Evolutionary conservation across 2,113 vertebrate genomes (phyloP).

Genomic region (Poeciliopsis occidentalis): DNA sequence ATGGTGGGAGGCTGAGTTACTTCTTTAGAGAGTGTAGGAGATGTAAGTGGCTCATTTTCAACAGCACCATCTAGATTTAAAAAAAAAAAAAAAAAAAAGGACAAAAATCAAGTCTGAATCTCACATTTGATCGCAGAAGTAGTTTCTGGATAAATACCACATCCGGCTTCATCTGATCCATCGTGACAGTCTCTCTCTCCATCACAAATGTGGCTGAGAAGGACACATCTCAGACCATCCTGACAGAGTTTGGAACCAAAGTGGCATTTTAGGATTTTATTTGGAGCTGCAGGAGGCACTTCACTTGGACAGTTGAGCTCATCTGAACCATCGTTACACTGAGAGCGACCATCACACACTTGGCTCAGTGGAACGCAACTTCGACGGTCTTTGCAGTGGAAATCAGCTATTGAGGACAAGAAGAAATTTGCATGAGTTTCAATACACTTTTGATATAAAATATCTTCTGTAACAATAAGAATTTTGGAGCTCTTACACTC

Average conservation of each 20-base stretch:
- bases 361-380: conserved; percentile 68
- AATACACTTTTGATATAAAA: too few relatives aligned
- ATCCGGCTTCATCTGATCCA: conserved; percentile 80
- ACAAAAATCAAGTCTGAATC: too few relatives aligned
- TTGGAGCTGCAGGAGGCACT: background rate
- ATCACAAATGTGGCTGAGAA: conserved; percentile 81
- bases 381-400: conserved; percentile 77
- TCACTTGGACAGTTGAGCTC: conserved; percentile 75
- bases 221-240: conserved; percentile 77
- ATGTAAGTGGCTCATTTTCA: background rate
- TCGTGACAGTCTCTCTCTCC: conserved; percentile 85
- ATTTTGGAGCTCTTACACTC: conserved; percentile 68
- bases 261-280: conserved; percentile 55
- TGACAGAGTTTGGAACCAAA: conserved; percentile 67
- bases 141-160: conserved; percentile 16
- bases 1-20: background rate
- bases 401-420: conserved; percentile 52
- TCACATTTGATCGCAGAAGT: background rate
- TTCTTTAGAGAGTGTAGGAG: background rate
- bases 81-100: background rate
- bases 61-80: background rate
- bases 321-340: conserved; percentile 86
- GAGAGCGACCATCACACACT: conserved; percentile 82
- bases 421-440: too few relatives aligned
- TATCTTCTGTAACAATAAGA: too few relatives aligned